phyloP scores from a whole-genome alignment of 2,797 vertebrate species.

The Myotis myotis region DNA sequence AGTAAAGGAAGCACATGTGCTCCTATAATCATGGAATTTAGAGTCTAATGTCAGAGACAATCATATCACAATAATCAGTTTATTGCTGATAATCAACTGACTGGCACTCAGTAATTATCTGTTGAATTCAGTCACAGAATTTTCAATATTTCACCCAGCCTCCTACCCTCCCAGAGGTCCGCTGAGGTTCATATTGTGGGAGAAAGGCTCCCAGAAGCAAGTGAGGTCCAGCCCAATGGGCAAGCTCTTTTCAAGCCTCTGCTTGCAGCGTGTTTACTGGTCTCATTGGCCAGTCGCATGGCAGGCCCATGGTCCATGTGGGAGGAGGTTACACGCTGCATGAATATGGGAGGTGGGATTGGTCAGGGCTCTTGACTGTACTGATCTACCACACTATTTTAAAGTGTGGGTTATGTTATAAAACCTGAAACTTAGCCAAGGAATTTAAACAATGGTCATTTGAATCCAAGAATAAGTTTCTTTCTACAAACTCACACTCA shows the following conservation, averaged over 20 bases:
- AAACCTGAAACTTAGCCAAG: constrained; percentile 31
- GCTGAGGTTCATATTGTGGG: not conserved
- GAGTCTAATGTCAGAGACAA: not conserved
- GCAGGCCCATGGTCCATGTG: not conserved
- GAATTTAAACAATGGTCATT: constrained; percentile 44
- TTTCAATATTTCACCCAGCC: not conserved
- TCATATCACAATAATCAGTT: not conserved
- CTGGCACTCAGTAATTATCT: not conserved
- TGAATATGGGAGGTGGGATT: not conserved
- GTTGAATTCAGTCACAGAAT: not conserved
- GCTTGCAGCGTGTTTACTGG: not conserved
- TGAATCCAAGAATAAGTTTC: constrained; percentile 50
- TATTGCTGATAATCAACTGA: not conserved
- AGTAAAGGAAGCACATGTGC: not conserved
- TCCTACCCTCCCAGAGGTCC: not conserved
- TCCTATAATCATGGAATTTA: not conserved
- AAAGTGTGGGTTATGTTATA: constrained; percentile 9
- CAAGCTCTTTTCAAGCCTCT: not conserved
- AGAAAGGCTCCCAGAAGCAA: not conserved
- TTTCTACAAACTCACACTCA: constrained; percentile 16
- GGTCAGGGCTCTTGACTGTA: not conserved
- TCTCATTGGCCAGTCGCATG: not conserved
- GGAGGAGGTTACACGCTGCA: not conserved
- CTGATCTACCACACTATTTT: not conserved
- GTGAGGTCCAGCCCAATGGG: not conserved